These are phyloP conservation scores for Macaria liturata DNA, from an alignment of 2,888 invertebrate species.

Conservation along the genomic window DNA sequence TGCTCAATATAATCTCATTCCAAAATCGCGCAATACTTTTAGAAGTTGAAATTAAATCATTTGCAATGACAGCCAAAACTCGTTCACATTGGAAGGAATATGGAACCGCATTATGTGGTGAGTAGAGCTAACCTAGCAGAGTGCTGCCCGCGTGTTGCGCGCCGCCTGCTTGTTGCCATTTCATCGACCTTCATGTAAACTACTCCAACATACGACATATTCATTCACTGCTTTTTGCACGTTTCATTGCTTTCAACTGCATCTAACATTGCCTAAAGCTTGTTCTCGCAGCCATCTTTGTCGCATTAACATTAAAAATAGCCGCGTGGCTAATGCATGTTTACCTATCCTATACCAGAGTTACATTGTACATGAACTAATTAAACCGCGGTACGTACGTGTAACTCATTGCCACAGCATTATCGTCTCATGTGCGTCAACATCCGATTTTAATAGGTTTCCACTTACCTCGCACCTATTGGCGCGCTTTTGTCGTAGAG, in stretches of 20 bases:
- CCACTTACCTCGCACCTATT: no score
- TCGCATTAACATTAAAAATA: slow-evolving; percentile 31
- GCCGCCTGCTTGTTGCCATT: slow-evolving; percentile 47
- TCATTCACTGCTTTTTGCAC: slow-evolving; percentile 10
- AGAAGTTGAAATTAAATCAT: slow-evolving; percentile 56
- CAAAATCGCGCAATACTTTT: slow-evolving; percentile 69
- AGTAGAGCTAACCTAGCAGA: slow-evolving; percentile 71
- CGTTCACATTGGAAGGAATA: slow-evolving; percentile 84
- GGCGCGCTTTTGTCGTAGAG: no score
- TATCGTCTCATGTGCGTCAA: no score
- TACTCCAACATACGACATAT: slow-evolving; percentile 10
- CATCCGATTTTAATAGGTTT: no score
- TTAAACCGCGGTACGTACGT: slow-evolving; percentile 1
- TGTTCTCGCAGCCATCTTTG: slow-evolving; percentile 28
- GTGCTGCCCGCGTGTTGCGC: slow-evolving; percentile 36
- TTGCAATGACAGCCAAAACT: slow-evolving; percentile 79
- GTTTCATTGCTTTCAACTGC: slow-evolving; percentile 11
- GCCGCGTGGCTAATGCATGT: slow-evolving; percentile 10
- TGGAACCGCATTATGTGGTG: slow-evolving; percentile 81
- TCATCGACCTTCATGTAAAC: slow-evolving; percentile 19
- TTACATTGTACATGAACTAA: background rate
- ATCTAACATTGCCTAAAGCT: slow-evolving; percentile 16
- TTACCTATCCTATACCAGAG: slow-evolving; percentile 1
- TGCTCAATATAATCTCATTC: slow-evolving; percentile 83
- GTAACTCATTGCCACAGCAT: background rate